Percentiles rank a stretch among this genome's conserved stretches.
Evolutionary conservation across 2,888 invertebrate species (phyloP).

Genomic region (Plutella xylostella): DNA sequence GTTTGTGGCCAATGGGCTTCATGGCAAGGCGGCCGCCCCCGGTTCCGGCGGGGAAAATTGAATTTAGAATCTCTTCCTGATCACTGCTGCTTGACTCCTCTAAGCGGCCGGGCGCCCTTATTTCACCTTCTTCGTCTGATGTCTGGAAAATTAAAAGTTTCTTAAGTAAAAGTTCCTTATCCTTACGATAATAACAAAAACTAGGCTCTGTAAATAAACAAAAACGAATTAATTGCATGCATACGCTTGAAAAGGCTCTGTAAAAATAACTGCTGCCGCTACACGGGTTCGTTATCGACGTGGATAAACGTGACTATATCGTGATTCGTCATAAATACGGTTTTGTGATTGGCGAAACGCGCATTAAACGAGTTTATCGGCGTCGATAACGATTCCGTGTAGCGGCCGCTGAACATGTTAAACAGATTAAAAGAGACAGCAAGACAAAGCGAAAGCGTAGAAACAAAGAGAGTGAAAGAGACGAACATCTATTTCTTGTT

Average conservation of each 20-base stretch:
- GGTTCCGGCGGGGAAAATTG: slow-evolving; percentile 29
- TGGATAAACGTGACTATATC: too few relatives aligned
- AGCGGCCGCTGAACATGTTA: too few relatives aligned
- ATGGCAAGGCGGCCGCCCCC: slow-evolving; percentile 48
- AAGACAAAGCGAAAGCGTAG: neutral
- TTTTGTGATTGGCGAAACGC: neutral
- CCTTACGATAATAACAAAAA: neutral
- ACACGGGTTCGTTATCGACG: too few relatives aligned
- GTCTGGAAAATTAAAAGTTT: slow-evolving; percentile 22
- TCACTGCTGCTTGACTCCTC: slow-evolving; percentile 57
- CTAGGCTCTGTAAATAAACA: neutral
- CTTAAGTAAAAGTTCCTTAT: slow-evolving; percentile 4
- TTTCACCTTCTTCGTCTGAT: slow-evolving; percentile 48
- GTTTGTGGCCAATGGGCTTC: slow-evolving; percentile 48
- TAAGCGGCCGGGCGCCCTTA: slow-evolving; percentile 40
- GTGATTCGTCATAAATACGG: neutral
- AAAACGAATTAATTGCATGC: neutral
- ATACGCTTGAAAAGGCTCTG: neutral
- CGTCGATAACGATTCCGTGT: too few relatives aligned
- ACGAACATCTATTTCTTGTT: slow-evolving; percentile 68
- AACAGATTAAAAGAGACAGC: too few relatives aligned
- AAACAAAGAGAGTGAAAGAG: slow-evolving; percentile 20
- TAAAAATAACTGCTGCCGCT: neutral
- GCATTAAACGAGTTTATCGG: too few relatives aligned
- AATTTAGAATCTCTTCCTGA: slow-evolving; percentile 45